Base-by-base conservation (phyloP, 2,797 vertebrate species). In the Delichon dasypus region DNA sequence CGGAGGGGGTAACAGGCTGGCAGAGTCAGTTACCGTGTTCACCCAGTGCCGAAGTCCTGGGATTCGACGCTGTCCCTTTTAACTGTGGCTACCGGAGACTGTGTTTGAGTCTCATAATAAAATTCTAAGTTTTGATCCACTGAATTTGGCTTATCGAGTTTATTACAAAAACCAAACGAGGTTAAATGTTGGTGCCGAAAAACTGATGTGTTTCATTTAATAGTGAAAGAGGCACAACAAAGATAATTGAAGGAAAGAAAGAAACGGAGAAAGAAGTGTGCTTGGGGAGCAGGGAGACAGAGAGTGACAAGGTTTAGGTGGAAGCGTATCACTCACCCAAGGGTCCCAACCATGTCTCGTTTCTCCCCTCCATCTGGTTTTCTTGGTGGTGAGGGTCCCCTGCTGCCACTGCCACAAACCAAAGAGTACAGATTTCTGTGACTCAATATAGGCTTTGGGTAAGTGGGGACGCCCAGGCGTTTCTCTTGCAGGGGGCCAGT, bases 401-500 rank as follows among this genome's bases (percentile, higher is more conserved):
- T 22, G 66, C 30, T n/a, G 30, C 66, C 6, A 3, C 67, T 13
- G 36, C 16, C 50, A 25, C 36, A 53, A 9, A 2, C 16, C 2
- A 5, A 53, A 25, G 38, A 19, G 13, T 12, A 9, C 1, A 54
- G 23, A 71, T 42, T 16, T 26, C 38, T 6, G 0, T n/a, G 51
- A 8, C n/a, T 54, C 26, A 26, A n/a, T 44, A 12, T 1, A 25
- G 7, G 25, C 17, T 71, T 44, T 15, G 30, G 40, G 13, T 3
- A n/a, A 3, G 22, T 54, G 50, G 29, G 67, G n/a, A n/a, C 2
- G 1, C 16, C 29, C 29, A 7, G 1, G 16, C 9, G 3, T 10
- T 22, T 53, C 50, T 48, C 67, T 13, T 14, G 67, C 36, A 42
- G 29, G 67, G 67, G 12, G 11, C 9, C 22, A 19, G 23, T n/a